Percentiles rank a stretch among this genome's conserved stretches.
These are phyloP conservation scores for Drosophila putrida DNA, from an alignment of 2,888 invertebrate species.

Conservation along the genomic window DNA sequence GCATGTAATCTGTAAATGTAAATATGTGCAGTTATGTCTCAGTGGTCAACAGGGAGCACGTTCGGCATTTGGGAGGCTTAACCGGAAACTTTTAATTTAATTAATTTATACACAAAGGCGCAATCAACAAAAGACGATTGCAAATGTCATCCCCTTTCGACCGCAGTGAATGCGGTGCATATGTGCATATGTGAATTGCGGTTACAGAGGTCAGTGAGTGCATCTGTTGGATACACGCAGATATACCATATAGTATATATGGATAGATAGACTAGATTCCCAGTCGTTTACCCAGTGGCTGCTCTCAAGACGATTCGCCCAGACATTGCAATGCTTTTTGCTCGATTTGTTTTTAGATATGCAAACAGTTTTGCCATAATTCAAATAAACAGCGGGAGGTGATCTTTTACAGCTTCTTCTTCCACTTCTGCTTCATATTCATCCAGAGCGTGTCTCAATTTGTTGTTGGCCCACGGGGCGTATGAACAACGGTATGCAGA, in stretches of 20 bases:
- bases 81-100: conserved; percentile 85
- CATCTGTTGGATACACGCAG: conserved; percentile 50
- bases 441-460: conserved; percentile 1
- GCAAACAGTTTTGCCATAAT: conserved; percentile 57
- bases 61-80: conserved; percentile 75
- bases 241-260: conserved; percentile 20
- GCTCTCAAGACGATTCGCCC: conserved; percentile 42
- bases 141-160: conserved; percentile 30
- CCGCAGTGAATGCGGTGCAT: conserved; percentile 29
- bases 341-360: conserved; percentile 60
- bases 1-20: conserved; percentile 8
- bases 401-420: conserved; percentile 12
- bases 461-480: conserved; percentile 20
- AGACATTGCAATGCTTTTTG: conserved; percentile 33
- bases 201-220: conserved; percentile 47
- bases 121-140: conserved; percentile 76
- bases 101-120: conserved; percentile 85
- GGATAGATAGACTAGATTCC: conserved; percentile 31
- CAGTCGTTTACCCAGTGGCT: conserved; percentile 12
- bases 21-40: conserved; percentile 39
- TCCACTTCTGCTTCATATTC: neutral
- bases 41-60: conserved; percentile 29
- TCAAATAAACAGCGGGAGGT: conserved; percentile 42
- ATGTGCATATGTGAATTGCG: conserved; percentile 50
- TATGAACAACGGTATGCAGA: conserved; percentile 26